A percentile compares a stretch with the other conserved stretches of the same genome.
These are phyloP conservation scores for Sinonovacula constricta DNA, from an alignment of 1,140 invertebrate species.

Conservation along the genomic window DNA sequence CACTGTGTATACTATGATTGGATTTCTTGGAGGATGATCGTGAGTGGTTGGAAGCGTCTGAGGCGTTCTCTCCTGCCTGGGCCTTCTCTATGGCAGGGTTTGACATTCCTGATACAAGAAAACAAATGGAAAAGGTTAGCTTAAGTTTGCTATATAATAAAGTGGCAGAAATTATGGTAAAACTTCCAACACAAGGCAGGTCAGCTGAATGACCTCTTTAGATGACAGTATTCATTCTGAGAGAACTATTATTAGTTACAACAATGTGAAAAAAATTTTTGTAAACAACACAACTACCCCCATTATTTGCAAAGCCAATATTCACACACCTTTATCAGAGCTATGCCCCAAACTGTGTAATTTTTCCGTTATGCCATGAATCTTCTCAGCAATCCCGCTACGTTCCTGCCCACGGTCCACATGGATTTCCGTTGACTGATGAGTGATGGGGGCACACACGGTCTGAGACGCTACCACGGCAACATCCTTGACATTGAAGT, in stretches of 20 bases:
- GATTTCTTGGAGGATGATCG: conserved; percentile 94
- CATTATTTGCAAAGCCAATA: too few species aligned
- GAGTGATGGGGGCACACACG: conserved; percentile 89
- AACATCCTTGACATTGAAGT: conserved; percentile 67
- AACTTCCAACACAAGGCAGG: neutral
- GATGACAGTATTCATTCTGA: too few species aligned
- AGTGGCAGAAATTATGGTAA: too few species aligned
- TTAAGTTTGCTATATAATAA: too few species aligned
- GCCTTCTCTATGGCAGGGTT: conserved; percentile 65
- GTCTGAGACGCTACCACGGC: conserved; percentile 92
- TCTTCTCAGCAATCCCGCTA: conserved; percentile 86
- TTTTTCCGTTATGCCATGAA: conserved; percentile 93
- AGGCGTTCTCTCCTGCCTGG: conserved; percentile 63
- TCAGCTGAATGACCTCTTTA: neutral
- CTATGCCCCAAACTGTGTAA: conserved; percentile 84
- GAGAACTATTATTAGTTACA: too few species aligned
- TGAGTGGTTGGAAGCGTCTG: conserved; percentile 81
- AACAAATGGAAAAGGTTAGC: too few species aligned
- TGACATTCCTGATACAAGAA: conserved; percentile 86
- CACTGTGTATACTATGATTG: conserved; percentile 82
- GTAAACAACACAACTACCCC: too few species aligned
- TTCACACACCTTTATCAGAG: conserved; percentile 57
- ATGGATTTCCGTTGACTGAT: conserved; percentile 69
- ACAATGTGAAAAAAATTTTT: too few species aligned
- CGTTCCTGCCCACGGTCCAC: conserved; percentile 62